Evolutionary conservation across 1,140 invertebrate genomes (phyloP), one percentile per base, ranked within the genome.

Genomic region (Papilio polyxenes): DNA sequence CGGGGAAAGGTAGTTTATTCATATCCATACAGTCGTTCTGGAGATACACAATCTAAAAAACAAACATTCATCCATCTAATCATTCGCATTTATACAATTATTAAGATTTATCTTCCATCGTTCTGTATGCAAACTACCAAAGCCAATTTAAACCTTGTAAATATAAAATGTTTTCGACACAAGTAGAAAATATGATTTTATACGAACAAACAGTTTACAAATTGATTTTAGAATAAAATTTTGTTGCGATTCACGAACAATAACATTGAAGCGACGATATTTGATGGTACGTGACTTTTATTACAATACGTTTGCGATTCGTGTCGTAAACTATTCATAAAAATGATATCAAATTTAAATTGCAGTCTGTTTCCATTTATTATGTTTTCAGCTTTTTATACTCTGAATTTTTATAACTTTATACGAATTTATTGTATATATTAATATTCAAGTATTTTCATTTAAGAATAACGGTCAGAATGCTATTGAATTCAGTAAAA

Each of bases 261-360:
- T 37, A 69, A 69, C 13, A 72, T 72, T 11, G 37, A 72, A 37
- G 65, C 31, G 13, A 72, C 65, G 65, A 40, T 37, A 37, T 72
- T 65, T 72, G 65, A 15, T 20, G 31, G 31, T 37, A 72, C 65
- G 65, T 72, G 65, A 72, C 65, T 72, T 72, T 72, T 72, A 72
- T 72, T 40, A 72, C 31, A 37, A 37, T 40, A 37, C 65, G 11
- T 72, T 72, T 37, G 31, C 65, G 23, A 72, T 37, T 72, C 31
- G 37, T 37, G 65, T 72, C 31, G 31, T 40, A 72, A 72, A 72
- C 65, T 72, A 72, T 72, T 72, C 23, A 72, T 72, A 40, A 72
- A 72, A 72, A 72, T 72, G 31, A 4, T 37, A 65, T 65, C 17
- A 72, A 72, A 72, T 40, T 40, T 7, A 72, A 72, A 72, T 72